Evolutionary conservation across 2,797 vertebrate species (phyloP), one percentile per base, ranked within the genome.

Genomic region (Sphenopsis melanotis): DNA sequence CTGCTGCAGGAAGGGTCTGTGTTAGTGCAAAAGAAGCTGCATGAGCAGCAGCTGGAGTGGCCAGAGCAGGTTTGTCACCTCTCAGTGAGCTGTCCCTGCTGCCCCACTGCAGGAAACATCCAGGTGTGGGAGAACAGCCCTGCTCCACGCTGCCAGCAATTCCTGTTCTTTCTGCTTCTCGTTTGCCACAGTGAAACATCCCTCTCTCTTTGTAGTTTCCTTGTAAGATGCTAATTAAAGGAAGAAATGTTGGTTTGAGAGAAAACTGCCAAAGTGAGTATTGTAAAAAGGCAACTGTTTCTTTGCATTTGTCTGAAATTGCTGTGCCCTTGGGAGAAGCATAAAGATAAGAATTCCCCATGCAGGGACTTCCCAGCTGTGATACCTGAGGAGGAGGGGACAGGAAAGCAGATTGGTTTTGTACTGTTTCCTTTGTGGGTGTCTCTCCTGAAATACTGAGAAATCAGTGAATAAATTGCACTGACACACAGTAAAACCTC

Each of bases 211-310:
- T 63, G 83, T 53, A 42, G 76, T 36, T 77, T 74, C 66, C 57
- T n/a, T 53, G 23, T 64, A 57, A 47, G 70, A 59, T 63, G 37
- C 52, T 89, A 83, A 92, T 94, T 95, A 85, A 80, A 68, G 86
- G 72, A 82, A 74, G 70, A 95, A 87, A 75, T 87, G 75, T 70
- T 85, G 72, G 36, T 75, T 75, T 69, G 77, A 70, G 83, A 90
- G 70, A 90, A 83, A 90, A 90, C 52, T 93, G 81, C 72, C 50
- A 44, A 89, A 83, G 79, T 9, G 69, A 79, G 70, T 22, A 34
- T 56, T 90, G 84, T 93, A 90, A 90, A 91, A 94, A 63, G 77
- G 47, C 56, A 86, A 74, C 70, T 63, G 46, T 87, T 84, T 47
- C 50, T 29, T 64, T 63, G n/a, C 0, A 0, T 57, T 80, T 79